Evolutionary conservation across 2,888 invertebrate species (phyloP).

Genomic region (Hirtodrosophila histrioides): DNA sequence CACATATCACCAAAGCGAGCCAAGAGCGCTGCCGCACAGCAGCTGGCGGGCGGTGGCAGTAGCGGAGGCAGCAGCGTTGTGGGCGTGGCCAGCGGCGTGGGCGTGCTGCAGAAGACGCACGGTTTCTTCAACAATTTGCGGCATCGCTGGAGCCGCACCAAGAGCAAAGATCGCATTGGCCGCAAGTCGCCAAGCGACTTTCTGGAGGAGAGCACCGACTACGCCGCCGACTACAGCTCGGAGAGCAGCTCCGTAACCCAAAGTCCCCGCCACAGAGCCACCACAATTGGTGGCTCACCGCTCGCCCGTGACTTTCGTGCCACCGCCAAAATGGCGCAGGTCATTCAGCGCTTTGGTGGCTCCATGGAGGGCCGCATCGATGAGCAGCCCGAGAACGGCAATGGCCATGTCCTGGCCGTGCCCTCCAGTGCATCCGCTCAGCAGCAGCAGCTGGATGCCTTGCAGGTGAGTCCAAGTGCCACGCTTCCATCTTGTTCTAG

Average conservation of each 20-base stretch:
- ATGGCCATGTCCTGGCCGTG: constrained; percentile 4
- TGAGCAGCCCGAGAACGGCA: constrained; percentile 79
- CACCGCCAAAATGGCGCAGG: constrained; percentile 81
- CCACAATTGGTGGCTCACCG: constrained; percentile 86
- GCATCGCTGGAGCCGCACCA: constrained; percentile 91
- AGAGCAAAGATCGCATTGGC: constrained; percentile 88
- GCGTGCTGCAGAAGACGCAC: constrained; percentile 91
- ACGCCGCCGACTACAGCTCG: constrained; percentile 92
- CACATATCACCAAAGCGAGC: constrained; percentile 85
- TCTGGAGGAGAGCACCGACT: constrained; percentile 88
- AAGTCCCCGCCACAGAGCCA: constrained; percentile 89
- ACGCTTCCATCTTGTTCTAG: neutral
- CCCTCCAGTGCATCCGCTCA: constrained; percentile 6
- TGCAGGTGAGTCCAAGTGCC: constrained; percentile 68
- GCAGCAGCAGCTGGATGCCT: constrained; percentile 75
- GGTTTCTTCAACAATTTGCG: constrained; percentile 93
- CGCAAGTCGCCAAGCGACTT: constrained; percentile 87
- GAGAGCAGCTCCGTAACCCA: constrained; percentile 90
- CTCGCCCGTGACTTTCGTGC: constrained; percentile 82
- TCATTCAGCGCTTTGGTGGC: constrained; percentile 80
- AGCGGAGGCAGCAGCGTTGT: constrained; percentile 9
- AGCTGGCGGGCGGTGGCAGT: constrained; percentile 67
- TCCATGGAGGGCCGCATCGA: constrained; percentile 83
- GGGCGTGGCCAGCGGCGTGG: constrained; percentile 84
- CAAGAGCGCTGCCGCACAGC: constrained; percentile 85